phyloP scores from a whole-genome alignment of 2,113 vertebrate genomes.

The Elephas maximus region DNA sequence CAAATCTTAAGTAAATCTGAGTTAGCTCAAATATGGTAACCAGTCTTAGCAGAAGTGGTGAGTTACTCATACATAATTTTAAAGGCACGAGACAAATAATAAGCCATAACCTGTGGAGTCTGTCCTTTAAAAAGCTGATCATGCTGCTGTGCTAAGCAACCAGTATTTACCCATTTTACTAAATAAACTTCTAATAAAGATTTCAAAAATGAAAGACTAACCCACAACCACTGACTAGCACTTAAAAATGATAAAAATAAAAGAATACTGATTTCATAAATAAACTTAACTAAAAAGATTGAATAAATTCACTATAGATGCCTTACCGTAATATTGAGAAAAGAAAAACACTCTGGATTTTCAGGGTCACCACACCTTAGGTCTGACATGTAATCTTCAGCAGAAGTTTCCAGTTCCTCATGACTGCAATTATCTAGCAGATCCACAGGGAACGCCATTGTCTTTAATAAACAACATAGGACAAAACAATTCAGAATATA shows the following conservation, averaged over 20 bases:
- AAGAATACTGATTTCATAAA: neutral
- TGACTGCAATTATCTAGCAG: constrained; percentile 89
- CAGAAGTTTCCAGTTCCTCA: constrained; percentile 89
- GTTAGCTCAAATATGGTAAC: neutral
- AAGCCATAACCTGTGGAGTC: neutral
- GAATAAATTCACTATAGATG: neutral
- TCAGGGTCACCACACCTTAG: constrained; percentile 88
- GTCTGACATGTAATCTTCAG: constrained; percentile 88
- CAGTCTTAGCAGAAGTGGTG: neutral
- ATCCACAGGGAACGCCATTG: constrained; percentile 95
- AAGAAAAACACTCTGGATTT: constrained; percentile 86
- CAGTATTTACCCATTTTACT: constrained; percentile 47
- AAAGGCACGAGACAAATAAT: constrained; percentile 39
- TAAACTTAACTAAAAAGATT: neutral
- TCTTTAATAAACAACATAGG: constrained; percentile 82
- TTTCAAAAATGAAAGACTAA: constrained; percentile 9
- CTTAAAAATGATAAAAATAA: neutral
- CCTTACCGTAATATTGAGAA: constrained; percentile 83
- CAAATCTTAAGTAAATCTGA: constrained; percentile 46
- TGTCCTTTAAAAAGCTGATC: neutral
- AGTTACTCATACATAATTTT: constrained; percentile 11
- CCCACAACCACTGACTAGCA: neutral
- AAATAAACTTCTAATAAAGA: neutral
- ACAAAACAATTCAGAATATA: constrained; percentile 50
- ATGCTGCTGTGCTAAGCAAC: neutral